phyloP scores from a whole-genome alignment of 2,113 vertebrate species.

The Ariopsis seemanni region DNA sequence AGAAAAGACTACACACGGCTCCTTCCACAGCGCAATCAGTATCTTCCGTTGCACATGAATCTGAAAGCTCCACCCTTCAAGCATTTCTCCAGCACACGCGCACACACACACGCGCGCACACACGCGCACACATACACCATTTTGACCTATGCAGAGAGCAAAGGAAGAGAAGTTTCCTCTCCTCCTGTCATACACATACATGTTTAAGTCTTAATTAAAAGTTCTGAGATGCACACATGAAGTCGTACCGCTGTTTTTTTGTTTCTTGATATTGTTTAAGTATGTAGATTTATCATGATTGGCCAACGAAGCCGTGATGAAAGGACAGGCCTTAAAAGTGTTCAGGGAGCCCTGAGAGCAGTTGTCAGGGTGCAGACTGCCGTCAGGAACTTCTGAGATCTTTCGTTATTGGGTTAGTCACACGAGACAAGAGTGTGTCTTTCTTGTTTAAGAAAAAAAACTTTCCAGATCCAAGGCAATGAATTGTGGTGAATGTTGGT shows the following conservation, averaged over 20 bases:
- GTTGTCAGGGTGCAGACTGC: not conserved
- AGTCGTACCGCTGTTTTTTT: not conserved
- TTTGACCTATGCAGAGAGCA: conserved; percentile 11
- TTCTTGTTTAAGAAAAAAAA: conserved; percentile 39
- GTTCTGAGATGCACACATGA: not conserved
- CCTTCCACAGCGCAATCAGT: conserved; percentile 63
- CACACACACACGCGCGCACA: conserved; percentile 10
- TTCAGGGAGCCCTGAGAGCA: not conserved
- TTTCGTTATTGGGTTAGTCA: conserved; percentile 4
- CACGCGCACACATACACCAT: conserved; percentile 4
- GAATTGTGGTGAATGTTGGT: conserved; percentile 59
- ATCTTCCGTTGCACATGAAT: conserved; percentile 38
- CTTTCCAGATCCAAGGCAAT: conserved; percentile 56
- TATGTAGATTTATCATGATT: not conserved
- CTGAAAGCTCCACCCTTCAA: conserved; percentile 51
- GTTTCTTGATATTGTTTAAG: not conserved
- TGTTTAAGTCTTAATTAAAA: conserved; percentile 5
- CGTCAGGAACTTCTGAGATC: conserved; percentile 1
- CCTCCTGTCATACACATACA: conserved; percentile 4
- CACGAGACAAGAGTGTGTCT: not conserved
- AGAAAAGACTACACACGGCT: conserved; percentile 74
- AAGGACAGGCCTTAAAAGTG: not conserved
- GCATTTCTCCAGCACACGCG: conserved; percentile 32
- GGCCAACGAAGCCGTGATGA: not conserved
- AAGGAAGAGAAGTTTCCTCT: conserved; percentile 12